These are phyloP conservation scores for Mesorhabditis belari DNA, from an alignment of 2,888 invertebrate species.

Conservation along the genomic window DNA sequence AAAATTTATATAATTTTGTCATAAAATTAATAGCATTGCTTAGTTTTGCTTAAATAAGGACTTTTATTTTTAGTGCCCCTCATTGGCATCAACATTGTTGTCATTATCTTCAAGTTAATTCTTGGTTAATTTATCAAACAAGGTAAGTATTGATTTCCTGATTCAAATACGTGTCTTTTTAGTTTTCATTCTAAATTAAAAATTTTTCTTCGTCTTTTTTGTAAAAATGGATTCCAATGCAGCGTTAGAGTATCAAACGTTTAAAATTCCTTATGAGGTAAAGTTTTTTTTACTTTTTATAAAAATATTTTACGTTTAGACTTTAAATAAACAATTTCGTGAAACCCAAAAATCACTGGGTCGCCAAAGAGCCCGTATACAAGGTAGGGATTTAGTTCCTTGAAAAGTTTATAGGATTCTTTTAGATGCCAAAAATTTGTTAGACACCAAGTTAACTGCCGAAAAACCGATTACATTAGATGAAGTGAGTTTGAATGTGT, in stretches of 20 bases:
- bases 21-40: too few relatives aligned
- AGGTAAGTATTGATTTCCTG: too few relatives aligned
- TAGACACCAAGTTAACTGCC: slow-evolving; percentile 77
- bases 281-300: too few relatives aligned
- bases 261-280: slow-evolving; percentile 92
- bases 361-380: slow-evolving; percentile 60
- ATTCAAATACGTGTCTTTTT: too few relatives aligned
- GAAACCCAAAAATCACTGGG: slow-evolving; percentile 88
- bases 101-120: slow-evolving; percentile 78
- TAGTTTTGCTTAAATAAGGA: too few relatives aligned
- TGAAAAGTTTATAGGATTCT: slow-evolving; percentile 59
- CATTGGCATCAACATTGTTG: slow-evolving; percentile 79
- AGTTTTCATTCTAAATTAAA: too few relatives aligned
- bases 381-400: background rate
- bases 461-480: slow-evolving; percentile 84
- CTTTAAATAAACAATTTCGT: slow-evolving; percentile 91
- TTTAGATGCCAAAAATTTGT: background rate
- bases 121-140: slow-evolving; percentile 77
- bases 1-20: too few relatives aligned
- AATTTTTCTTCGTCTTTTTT: too few relatives aligned
- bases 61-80: slow-evolving; percentile 95
- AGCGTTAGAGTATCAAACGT: slow-evolving; percentile 86
- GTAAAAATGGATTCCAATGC: slow-evolving; percentile 78
- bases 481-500: slow-evolving; percentile 72
- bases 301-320: too few relatives aligned